Conservation (phyloP, 2,888 invertebrate genomes). For the Cataglyphis cursor region DNA sequence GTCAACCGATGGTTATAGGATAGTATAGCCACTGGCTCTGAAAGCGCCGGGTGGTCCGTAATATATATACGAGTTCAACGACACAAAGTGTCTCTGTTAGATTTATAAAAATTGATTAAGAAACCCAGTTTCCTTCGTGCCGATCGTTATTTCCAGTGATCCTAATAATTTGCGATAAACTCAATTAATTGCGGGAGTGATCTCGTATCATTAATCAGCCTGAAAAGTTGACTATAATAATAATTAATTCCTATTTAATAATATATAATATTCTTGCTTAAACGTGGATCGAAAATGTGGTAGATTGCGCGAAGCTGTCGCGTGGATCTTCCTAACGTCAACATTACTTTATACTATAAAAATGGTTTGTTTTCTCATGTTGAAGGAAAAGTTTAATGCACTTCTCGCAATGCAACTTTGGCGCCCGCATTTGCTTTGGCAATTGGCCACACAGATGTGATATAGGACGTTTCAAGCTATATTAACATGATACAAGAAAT, state of each 20-base stretch:
- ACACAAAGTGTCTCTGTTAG: too few relatives aligned
- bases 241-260: neutral
- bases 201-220: neutral
- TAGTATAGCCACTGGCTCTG: constrained; percentile 20
- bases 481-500: neutral
- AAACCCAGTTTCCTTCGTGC: neutral
- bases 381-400: constrained; percentile 3
- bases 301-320: neutral
- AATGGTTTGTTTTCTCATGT: constrained; percentile 27
- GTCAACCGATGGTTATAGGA: constrained; percentile 38
- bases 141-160: neutral
- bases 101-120: too few relatives aligned
- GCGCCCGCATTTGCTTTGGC: constrained; percentile 4
- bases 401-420: neutral
- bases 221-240: neutral
- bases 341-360: constrained; percentile 6
- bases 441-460: neutral
- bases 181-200: constrained; percentile 8
- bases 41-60: neutral
- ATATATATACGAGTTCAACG: neutral
- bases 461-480: neutral
- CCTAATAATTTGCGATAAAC: constrained; percentile 1
- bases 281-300: neutral
- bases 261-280: neutral
- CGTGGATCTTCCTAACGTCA: constrained; percentile 1